Conservation (phyloP, 2,797 vertebrate genomes). For the Molossus alvarezi region DNA sequence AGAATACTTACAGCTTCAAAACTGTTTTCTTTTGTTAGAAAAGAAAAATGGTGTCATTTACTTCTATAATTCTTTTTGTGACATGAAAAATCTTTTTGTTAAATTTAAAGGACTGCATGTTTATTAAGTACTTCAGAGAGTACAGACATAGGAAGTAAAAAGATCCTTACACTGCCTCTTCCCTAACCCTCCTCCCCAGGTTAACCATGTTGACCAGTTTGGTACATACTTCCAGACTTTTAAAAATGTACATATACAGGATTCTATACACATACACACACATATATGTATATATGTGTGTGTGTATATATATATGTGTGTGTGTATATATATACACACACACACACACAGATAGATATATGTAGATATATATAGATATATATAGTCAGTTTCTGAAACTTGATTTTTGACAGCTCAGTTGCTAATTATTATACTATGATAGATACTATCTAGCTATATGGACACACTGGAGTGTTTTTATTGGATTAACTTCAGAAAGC, state of each 20-base stretch:
- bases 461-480: neutral
- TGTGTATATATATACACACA: no score
- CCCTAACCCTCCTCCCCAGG: neutral
- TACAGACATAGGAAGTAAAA: neutral
- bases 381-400: slow-evolving; percentile 9
- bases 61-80: slow-evolving; percentile 46
- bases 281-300: no score
- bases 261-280: no score
- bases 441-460: neutral
- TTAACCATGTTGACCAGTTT: slow-evolving; percentile 37
- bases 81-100: slow-evolving; percentile 60
- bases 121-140: neutral
- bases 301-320: no score
- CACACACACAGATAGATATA: no score
- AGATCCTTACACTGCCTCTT: neutral
- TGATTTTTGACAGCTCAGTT: slow-evolving; percentile 5
- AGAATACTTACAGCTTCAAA: slow-evolving; percentile 2
- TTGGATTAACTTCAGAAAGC: slow-evolving; percentile 8
- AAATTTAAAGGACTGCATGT: neutral
- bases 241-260: neutral
- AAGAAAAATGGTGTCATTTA: neutral
- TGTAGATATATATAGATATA: no score
- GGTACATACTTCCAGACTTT: slow-evolving; percentile 27
- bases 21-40: neutral
- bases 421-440: slow-evolving; percentile 21